Evolutionary conservation across 2,888 invertebrate species (phyloP), one percentile per base, ranked within the genome.

Genomic region (Cosmorhoe ocellata): DNA sequence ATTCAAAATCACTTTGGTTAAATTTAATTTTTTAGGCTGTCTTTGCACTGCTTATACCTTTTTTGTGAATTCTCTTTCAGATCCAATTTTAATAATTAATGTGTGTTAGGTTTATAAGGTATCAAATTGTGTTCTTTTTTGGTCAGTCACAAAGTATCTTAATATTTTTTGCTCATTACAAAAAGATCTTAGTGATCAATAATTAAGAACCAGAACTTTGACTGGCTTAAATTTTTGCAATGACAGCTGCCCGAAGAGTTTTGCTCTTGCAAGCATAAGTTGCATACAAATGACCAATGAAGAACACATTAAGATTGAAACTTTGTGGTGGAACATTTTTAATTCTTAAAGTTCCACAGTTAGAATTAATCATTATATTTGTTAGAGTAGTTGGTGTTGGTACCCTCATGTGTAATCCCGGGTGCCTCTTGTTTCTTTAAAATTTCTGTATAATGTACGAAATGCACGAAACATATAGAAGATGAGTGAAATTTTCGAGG

Each of bases 381-480:
- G 79, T 85, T 91, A 90, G 90, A 82, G 83, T 91, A 91, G 91
- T 90, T 70, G 84, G 87, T 89, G 87, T 88, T 40, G 88, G 89
- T 84, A 82, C 87, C 90, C 90, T 72, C 61, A 76, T 81, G 75
- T 91, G 82, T 91, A 90, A 86, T 84, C 82, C 74, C 61, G 90
- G 91, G 90, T 90, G 87, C 89, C 91, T 81, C 88, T 90, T 79
- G 84, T 89, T 87, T 71, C 75, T 78, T 76, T 76, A 67, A 84
- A 80, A 81, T 89, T 89, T 92, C 94, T 94, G 94, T 94, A 94
- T 94, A 93, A 94, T 94, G 93, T 93, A 94, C 91, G 94, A 95
- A 94, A 95, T 95, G 94, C 94, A 95, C 94, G 94, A 94, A 95
- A 94, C 94, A 93, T 94, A 93, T 94, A 94, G 95, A 95, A 94